A percentile compares a stretch with the other conserved stretches of the same genome.
Evolutionary conservation across 2,888 invertebrate genomes (phyloP).

Genomic region (Fragum whitleyi): DNA sequence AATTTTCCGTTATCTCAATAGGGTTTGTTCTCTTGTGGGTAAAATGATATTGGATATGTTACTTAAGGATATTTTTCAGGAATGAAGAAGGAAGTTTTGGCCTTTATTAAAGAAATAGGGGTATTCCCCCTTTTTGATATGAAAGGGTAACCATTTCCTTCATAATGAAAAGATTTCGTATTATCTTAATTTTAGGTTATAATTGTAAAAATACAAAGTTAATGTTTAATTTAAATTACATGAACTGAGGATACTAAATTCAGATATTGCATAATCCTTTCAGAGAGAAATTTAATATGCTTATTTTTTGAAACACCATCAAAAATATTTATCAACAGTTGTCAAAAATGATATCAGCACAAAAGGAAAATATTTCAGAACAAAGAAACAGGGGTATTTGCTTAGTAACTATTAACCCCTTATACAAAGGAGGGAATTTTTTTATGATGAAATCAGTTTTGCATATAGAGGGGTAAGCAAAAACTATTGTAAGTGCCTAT

Average conservation of each 20-base stretch:
- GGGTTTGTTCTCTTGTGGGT: neutral
- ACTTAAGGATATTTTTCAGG: neutral
- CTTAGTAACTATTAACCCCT: neutral
- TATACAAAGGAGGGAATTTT: neutral
- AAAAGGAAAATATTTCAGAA: neutral
- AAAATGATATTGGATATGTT: neutral
- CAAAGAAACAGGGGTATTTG: neutral
- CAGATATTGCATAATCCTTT: no score
- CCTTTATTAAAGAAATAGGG: neutral
- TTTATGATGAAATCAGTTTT: neutral
- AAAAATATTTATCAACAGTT: no score
- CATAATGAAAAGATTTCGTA: neutral
- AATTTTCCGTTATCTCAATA: no score
- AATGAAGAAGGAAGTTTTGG: slow-evolving; percentile 19
- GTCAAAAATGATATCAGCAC: neutral
- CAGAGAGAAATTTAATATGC: no score
- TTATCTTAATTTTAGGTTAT: no score
- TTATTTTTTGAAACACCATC: no score
- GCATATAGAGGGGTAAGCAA: no score
- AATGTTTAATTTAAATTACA: no score
- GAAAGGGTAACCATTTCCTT: neutral
- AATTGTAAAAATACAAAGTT: no score
- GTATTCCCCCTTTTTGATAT: slow-evolving; percentile 15
- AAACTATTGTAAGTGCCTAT: no score
- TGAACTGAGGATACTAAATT: no score